Evolutionary conservation across 1,140 invertebrate genomes (phyloP).

Genomic region (Lepidostoma basale): DNA sequence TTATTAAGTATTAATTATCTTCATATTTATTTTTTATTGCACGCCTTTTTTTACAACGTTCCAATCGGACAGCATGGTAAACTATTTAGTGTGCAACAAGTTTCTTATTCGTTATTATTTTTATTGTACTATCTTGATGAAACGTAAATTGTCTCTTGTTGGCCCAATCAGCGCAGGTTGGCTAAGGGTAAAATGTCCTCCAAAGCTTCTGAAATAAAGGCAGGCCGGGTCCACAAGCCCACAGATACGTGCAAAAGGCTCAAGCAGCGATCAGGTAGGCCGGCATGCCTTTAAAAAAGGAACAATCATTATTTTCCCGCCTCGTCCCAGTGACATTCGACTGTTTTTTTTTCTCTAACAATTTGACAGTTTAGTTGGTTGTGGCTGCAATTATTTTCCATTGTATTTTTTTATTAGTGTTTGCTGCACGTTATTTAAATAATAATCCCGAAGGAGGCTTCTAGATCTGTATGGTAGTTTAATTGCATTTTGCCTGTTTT

Average conservation of each 20-base stretch:
- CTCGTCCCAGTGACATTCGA: not conserved
- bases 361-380: constrained; percentile 10
- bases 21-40: constrained; percentile 5
- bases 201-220: constrained; percentile 40
- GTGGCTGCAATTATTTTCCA: constrained; percentile 2
- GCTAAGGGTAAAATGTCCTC: constrained; percentile 38
- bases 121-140: constrained; percentile 4
- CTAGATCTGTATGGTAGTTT: constrained; percentile 4
- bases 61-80: constrained; percentile 20
- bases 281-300: constrained; percentile 33
- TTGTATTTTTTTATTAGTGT: not conserved
- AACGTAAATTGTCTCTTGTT: constrained; percentile 39
- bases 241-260: constrained; percentile 36
- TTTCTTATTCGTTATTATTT: constrained; percentile 13
- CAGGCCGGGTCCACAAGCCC: constrained; percentile 37
- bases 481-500: not conserved
- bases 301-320: constrained; percentile 17
- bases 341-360: constrained; percentile 9
- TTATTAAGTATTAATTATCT: not conserved
- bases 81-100: constrained; percentile 19
- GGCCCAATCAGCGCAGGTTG: constrained; percentile 37
- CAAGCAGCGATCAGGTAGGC: constrained; percentile 43
- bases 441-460: constrained; percentile 1
- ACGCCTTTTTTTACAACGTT: constrained; percentile 23
- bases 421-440: constrained; percentile 7